phyloP scores from a whole-genome alignment of 2,113 vertebrate genomes.

The Emydocephalus ijimae region DNA sequence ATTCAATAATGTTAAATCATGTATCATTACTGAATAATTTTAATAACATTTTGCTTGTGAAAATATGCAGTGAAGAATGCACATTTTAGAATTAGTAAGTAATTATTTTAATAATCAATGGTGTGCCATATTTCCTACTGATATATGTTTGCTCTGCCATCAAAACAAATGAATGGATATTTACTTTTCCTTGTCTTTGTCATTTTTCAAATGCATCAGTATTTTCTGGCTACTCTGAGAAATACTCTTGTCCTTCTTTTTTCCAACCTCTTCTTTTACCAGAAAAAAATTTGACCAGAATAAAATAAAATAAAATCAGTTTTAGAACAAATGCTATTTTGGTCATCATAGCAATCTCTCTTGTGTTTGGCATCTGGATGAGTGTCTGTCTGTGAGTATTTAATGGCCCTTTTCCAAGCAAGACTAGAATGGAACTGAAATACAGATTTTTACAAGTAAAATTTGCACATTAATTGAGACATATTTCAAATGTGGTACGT shows the following conservation, averaged over 20 bases:
- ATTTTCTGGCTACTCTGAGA: not conserved
- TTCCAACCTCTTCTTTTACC: not conserved
- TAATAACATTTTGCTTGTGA: not conserved
- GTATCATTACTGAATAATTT: not conserved
- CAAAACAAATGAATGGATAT: not conserved
- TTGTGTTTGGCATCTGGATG: not conserved
- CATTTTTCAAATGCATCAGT: not conserved
- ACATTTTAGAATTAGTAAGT: not conserved
- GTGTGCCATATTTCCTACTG: not conserved
- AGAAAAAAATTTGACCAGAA: not conserved
- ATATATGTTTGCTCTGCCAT: not conserved
- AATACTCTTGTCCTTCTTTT: not conserved
- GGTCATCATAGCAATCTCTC: not conserved
- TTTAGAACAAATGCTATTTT: not conserved
- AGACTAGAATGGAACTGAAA: not conserved
- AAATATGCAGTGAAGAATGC: not conserved
- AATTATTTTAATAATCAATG: not conserved
- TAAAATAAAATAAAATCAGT: not conserved
- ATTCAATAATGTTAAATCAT: not conserved
- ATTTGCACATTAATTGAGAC: not conserved
- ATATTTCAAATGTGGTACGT: not conserved
- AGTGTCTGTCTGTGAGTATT: not conserved
- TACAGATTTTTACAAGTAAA: not conserved
- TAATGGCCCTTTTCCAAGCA: not conserved
- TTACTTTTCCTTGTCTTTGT: slow-evolving; percentile 8